Evolutionary conservation across 2,888 invertebrate species (phyloP).

Genomic region (Synergus japonicus): DNA sequence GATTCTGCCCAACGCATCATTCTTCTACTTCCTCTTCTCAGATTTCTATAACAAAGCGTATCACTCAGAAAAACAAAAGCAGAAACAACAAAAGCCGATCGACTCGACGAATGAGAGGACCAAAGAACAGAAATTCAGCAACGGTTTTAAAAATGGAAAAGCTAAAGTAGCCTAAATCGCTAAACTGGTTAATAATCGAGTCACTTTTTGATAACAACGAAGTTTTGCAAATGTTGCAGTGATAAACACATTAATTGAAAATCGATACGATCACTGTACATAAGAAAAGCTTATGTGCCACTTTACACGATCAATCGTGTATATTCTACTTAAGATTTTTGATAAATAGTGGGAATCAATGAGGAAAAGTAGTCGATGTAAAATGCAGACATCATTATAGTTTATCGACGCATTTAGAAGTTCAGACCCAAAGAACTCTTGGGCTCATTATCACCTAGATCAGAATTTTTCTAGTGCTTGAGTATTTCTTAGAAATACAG

Average conservation of each 20-base stretch:
- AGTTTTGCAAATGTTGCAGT: neutral
- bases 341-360: neutral
- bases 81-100: constrained; percentile 43
- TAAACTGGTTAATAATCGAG: neutral
- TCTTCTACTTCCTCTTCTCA: constrained; percentile 95
- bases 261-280: constrained; percentile 11
- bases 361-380: neutral
- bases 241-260: neutral
- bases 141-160: constrained; percentile 48
- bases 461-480: neutral
- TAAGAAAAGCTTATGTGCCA: constrained; percentile 9
- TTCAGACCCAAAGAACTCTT: neutral
- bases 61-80: constrained; percentile 53
- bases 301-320: neutral
- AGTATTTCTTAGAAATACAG: neutral
- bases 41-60: constrained; percentile 94
- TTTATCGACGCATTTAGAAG: neutral
- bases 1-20: constrained; percentile 92
- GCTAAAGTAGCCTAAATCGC: constrained; percentile 47
- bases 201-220: neutral
- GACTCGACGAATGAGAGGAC: constrained; percentile 45
- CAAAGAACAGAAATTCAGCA: neutral
- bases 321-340: constrained; percentile 14
- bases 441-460: constrained; percentile 23
- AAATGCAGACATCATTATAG: neutral